These are phyloP conservation scores for Eilema sororculum DNA, from an alignment of 2,888 invertebrate species.

Conservation along the genomic window DNA sequence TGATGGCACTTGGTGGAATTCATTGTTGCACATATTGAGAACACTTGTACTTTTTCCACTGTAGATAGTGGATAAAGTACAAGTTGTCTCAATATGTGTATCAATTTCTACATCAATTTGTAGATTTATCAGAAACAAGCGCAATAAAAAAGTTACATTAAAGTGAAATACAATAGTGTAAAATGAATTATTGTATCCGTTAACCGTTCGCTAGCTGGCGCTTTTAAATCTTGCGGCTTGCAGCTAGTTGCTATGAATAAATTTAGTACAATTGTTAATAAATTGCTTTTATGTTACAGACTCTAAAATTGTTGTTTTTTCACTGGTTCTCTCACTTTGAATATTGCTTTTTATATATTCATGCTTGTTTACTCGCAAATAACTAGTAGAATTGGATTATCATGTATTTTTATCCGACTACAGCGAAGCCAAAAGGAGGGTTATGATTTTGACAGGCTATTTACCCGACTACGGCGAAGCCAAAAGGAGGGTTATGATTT, in stretches of 20 bases:
- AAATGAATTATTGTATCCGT: neutral
- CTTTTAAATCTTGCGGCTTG: neutral
- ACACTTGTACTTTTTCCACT: no score
- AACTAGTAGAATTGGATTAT: no score
- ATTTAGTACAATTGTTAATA: neutral
- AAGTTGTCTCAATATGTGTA: no score
- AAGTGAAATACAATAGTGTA: neutral
- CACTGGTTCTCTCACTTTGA: neutral
- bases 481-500: no score
- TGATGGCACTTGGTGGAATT: no score
- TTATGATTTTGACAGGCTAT: no score
- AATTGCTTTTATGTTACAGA: slow-evolving; percentile 8
- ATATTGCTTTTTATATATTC: neutral
- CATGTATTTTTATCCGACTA: no score
- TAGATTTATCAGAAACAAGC: neutral
- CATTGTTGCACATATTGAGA: no score
- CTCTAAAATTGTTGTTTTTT: neutral
- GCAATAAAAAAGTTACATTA: neutral
- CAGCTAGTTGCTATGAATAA: slow-evolving; percentile 3
- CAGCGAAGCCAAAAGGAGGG: no score
- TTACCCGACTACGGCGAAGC: no score
- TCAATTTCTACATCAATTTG: neutral
- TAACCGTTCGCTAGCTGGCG: neutral
- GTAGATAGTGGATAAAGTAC: no score
- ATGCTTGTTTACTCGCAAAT: neutral